Evolutionary conservation across 2,113 vertebrate genomes (phyloP), one percentile per base, ranked within the genome.

Genomic region (Sisor rabdophorus): DNA sequence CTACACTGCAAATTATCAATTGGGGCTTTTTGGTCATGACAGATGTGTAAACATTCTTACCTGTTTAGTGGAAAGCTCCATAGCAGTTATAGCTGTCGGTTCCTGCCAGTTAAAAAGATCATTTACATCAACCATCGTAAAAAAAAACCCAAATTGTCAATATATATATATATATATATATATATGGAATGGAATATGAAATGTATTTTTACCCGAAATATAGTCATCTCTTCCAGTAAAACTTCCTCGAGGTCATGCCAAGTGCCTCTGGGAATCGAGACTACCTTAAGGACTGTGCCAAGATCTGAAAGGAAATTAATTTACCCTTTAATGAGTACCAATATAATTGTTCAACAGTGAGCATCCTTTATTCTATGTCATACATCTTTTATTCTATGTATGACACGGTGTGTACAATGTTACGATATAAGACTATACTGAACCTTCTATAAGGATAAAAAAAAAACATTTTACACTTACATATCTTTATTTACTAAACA

Each of bases 161-260:
- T n/a, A n/a, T n/a, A n/a, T n/a, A 58, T 52, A 56, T 1, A 53
- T 28, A 53, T 44, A 47, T 26, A 19, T 36, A 3, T 36, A 63
- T 13, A 22, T 3, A 52, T 20, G n/a, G 13, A 24, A 52, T 28
- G 52, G 17, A 24, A 61, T 70, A 4, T 44, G 52, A 20, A 36
- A 48, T 53, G 17, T 70, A n/a, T 47, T 47, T 19, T 86, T 92
- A 99, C 97, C 91, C 91, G 92, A 87, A 99, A 97, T 60, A 98
- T 95, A 73, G 94, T 93, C 93, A 98, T 96, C 93, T 99, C 97
- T 89, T 99, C 97, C 84, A 99, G 84, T 59, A 99, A 90, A 73
- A 99, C 97, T 90, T 99, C 97, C 85, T 99, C 97, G 87, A 99
- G 90, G 79, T 98, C 97, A 75, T 97, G 94, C 97, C 97, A 99